Percentiles rank a stretch among this genome's conserved stretches.
Evolutionary conservation across 1,140 invertebrate species (phyloP).

Genomic region (Scaptomyza pallida): DNA sequence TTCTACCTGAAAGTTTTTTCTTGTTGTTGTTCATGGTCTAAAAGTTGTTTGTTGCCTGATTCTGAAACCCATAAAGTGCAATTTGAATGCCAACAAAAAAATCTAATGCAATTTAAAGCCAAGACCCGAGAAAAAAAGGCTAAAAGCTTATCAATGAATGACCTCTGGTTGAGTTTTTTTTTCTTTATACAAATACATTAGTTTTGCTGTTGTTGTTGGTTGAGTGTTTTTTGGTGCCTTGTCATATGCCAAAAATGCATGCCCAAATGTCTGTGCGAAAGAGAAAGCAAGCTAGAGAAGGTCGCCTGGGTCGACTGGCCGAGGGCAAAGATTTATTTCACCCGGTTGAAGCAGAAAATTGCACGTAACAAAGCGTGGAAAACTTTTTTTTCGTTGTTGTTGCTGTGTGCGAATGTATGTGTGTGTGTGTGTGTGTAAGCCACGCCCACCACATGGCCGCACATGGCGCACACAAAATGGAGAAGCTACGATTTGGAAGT

Average conservation of each 20-base stretch:
- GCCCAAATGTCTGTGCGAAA: conserved; percentile 10
- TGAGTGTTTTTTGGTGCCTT: conserved; percentile 12
- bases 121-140: neutral
- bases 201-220: neutral
- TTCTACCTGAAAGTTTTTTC: too few species aligned
- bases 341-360: conserved; percentile 73
- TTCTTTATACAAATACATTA: neutral
- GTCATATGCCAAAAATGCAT: conserved; percentile 45
- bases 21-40: too few species aligned
- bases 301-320: conserved; percentile 14
- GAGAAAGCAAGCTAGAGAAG: conserved; percentile 5
- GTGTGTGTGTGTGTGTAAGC: neutral
- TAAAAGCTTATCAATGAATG: conserved; percentile 36
- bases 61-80: conserved; percentile 17
- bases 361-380: conserved; percentile 75
- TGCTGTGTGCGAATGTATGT: neutral
- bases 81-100: conserved; percentile 21
- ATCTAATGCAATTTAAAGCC: conserved; percentile 36
- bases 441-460: conserved; percentile 19
- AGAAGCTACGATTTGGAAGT: neutral
- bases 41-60: too few species aligned
- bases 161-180: conserved; percentile 4
- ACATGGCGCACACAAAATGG: conserved; percentile 5
- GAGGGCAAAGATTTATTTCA: conserved; percentile 70
- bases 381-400: conserved; percentile 42